A percentile compares a stretch with the other conserved stretches of the same genome.
phyloP scores from a whole-genome alignment of 1,140 invertebrate genomes.

The Monochamus saltuarius region DNA sequence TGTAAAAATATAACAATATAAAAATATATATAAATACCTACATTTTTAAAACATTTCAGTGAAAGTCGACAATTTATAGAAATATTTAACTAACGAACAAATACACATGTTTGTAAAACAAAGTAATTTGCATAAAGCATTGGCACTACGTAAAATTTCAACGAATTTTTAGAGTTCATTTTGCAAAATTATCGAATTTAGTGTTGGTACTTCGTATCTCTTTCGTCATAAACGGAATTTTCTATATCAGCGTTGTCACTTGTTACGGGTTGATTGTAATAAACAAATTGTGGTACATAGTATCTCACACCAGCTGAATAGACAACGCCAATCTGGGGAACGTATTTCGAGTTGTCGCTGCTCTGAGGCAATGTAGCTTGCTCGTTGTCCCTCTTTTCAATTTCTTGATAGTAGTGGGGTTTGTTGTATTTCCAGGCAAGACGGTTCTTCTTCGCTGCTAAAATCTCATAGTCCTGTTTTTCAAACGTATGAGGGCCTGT shows the following conservation, averaged over 20 bases:
- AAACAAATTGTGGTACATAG: conserved; percentile 48
- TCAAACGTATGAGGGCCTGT: conserved; percentile 48
- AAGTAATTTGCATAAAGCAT: conserved; percentile 10
- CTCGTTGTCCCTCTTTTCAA: conserved; percentile 12
- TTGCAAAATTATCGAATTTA: conserved; percentile 7
- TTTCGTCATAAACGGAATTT: conserved; percentile 46
- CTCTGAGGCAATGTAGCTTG: conserved; percentile 5
- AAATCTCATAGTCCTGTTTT: conserved; percentile 43
- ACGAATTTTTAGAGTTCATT: background rate
- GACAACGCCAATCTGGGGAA: conserved; percentile 48
- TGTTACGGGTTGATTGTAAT: conserved; percentile 31
- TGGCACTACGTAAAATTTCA: conserved; percentile 23
- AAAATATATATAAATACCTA: no score
- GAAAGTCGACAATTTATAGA: background rate
- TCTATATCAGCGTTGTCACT: conserved; percentile 29
- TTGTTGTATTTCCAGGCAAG: conserved; percentile 29
- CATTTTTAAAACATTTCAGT: no score
- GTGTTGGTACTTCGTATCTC: conserved; percentile 42
- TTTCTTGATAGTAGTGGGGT: conserved; percentile 18
- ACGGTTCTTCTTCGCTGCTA: conserved; percentile 30
- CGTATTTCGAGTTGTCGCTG: conserved; percentile 29
- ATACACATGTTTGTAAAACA: background rate
- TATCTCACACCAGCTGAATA: conserved; percentile 49
- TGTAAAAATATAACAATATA: no score
- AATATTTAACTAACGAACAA: background rate